Evolutionary conservation across 2,797 vertebrate species (phyloP).

Genomic region (Thaleichthys pacificus): DNA sequence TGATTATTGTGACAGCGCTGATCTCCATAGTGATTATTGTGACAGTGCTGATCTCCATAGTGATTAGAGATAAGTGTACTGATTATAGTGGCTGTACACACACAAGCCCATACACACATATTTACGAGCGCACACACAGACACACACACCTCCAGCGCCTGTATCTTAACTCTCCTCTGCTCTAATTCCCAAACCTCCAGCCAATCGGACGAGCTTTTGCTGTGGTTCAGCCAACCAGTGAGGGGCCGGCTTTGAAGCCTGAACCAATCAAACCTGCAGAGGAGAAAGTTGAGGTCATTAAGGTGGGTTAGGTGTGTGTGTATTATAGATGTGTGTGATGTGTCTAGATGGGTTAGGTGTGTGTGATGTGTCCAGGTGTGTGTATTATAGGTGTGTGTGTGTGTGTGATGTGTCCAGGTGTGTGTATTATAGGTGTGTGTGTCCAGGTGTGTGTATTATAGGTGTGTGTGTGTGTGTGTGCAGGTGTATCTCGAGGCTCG

Average conservation of each 20-base stretch:
- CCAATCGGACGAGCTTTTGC: constrained; percentile 85
- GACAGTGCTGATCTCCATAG: constrained; percentile 29
- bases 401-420: constrained; percentile 29
- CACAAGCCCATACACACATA: background rate
- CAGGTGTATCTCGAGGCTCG: constrained; percentile 87
- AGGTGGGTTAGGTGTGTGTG: constrained; percentile 70
- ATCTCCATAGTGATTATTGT: constrained; percentile 25
- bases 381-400: background rate
- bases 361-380: constrained; percentile 18
- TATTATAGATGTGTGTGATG: background rate
- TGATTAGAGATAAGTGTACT: constrained; percentile 7
- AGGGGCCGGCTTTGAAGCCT: constrained; percentile 69
- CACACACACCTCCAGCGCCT: background rate
- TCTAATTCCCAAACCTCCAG: constrained; percentile 61
- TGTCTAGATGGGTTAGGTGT: background rate
- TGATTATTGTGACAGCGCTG: constrained; percentile 3
- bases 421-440: too few species aligned
- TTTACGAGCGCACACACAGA: background rate
- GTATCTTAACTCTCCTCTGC: constrained; percentile 28
- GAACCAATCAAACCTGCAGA: constrained; percentile 82
- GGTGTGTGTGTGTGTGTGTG: background rate
- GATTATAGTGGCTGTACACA: constrained; percentile 9
- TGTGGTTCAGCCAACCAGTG: constrained; percentile 74
- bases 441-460: background rate
- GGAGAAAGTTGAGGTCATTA: constrained; percentile 90